Conservation (phyloP, 2,888 invertebrate genomes). For the Chloromyia formosa region DNA sequence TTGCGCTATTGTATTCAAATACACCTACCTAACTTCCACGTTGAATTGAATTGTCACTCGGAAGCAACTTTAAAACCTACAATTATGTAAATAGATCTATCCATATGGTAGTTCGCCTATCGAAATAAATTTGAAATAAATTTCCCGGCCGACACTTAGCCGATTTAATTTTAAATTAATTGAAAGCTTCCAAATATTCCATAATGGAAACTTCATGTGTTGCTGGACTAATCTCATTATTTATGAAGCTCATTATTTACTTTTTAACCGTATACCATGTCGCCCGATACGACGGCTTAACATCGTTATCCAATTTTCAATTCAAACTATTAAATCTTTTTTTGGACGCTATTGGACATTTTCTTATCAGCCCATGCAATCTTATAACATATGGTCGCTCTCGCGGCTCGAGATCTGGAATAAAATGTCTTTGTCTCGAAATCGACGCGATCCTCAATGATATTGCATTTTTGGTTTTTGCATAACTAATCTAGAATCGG, state of each 20-base stretch:
- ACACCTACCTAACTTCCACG: too few relatives aligned
- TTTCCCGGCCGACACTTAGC: neutral
- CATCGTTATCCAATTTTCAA: slow-evolving; percentile 39
- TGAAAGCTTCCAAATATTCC: slow-evolving; percentile 25
- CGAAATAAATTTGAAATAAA: neutral
- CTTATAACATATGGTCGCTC: slow-evolving; percentile 29
- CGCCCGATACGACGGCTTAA: neutral
- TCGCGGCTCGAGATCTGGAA: neutral
- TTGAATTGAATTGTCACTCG: too few relatives aligned
- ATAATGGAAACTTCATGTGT: slow-evolving; percentile 38
- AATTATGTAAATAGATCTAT: neutral
- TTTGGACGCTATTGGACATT: slow-evolving; percentile 4
- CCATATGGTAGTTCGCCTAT: neutral
- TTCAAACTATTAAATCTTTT: slow-evolving; percentile 40
- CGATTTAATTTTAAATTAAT: slow-evolving; percentile 9
- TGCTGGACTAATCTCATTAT: slow-evolving; percentile 34
- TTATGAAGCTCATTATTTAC: slow-evolving; percentile 31
- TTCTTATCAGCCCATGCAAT: slow-evolving; percentile 34
- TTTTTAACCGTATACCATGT: slow-evolving; percentile 6
- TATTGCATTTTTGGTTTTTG: slow-evolving; percentile 12
- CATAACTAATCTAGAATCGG: slow-evolving; percentile 40
- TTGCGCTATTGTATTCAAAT: too few relatives aligned
- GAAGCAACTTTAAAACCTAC: neutral
- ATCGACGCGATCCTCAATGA: neutral
- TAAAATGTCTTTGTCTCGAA: slow-evolving; percentile 13